Evolutionary conservation across 2,797 vertebrate genomes (phyloP), one percentile per base, ranked within the genome.

Genomic region (Hemibagrus guttatus): DNA sequence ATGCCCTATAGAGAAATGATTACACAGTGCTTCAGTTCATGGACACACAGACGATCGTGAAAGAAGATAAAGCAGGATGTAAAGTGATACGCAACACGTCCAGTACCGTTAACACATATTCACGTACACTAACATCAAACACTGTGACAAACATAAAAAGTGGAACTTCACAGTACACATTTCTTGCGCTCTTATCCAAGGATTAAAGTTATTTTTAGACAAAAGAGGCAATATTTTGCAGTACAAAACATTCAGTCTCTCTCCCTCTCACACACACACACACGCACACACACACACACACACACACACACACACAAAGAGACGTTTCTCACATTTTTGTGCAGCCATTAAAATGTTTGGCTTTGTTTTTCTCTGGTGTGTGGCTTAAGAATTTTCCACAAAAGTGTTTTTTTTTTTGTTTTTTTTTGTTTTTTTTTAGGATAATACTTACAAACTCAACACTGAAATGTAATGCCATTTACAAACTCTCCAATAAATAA

Each of bases 401-500:
- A 86, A 28, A 82, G 28, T 19, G 16, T 75, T 52, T 16, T 76
- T 28, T 19, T n/a, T 79, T 19, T 64, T 74, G n/a, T n/a, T n/a
- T n/a, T 71, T 66, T 31, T 59, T 56, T 78, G n/a, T 46, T 71
- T 66, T 31, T 59, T 56, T 78, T 85, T n/a, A 4, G 8, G 17
- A 39, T 66, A 79, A 63, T 56, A 66, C 68, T 87, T 71, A 52
- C 54, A 68, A 83, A 59, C 71, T 64, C n/a, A 66, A 86, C 46
- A 87, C 39, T 79, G 61, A 66, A 64, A 14, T 78, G 68, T 82
- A 66, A 83, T 56, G 58, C 26, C 81, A 88, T 74, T 75, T 86
- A 89, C 85, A 90, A 85, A 82, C 75, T 85, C 75, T 89, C 83
- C 85, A 86, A 75, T 89, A 90, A 87, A 87, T 81, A 89, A 80